A percentile compares a stretch with the other conserved stretches of the same genome.
These are phyloP conservation scores for Drosophila eohydei DNA, from an alignment of 2,888 invertebrate species.

Conservation along the genomic window DNA sequence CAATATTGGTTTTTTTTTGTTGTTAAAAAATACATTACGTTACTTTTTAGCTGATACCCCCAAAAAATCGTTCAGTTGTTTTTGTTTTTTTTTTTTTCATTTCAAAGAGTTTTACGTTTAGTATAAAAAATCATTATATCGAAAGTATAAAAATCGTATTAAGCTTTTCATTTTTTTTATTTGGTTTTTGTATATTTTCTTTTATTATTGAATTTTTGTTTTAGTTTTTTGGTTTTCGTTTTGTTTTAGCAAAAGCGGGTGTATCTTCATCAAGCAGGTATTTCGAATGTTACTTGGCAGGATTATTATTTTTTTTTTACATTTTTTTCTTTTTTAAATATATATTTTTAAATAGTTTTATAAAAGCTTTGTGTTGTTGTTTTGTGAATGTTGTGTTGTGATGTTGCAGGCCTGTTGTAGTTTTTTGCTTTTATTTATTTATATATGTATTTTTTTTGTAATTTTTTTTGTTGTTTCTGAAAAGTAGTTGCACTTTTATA, in stretches of 20 bases:
- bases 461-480: slow-evolving; percentile 32
- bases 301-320: slow-evolving; percentile 76
- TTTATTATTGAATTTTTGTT: slow-evolving; percentile 41
- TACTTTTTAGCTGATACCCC: slow-evolving; percentile 56
- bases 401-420: slow-evolving; percentile 54
- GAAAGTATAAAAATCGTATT: slow-evolving; percentile 82
- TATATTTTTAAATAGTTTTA: slow-evolving; percentile 75
- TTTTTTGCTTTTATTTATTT: slow-evolving; percentile 25
- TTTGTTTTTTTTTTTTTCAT: slow-evolving; percentile 30
- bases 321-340: slow-evolving; percentile 46
- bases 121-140: slow-evolving; percentile 81
- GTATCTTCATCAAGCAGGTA: slow-evolving; percentile 83
- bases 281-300: slow-evolving; percentile 83
- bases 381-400: slow-evolving; percentile 42
- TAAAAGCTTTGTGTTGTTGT: slow-evolving; percentile 72
- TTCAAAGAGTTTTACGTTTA: slow-evolving; percentile 71
- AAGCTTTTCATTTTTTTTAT: slow-evolving; percentile 58
- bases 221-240: slow-evolving; percentile 29
- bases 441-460: slow-evolving; percentile 12
- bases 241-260: slow-evolving; percentile 82
- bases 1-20: slow-evolving; percentile 49
- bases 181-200: slow-evolving; percentile 27
- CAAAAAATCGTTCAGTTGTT: slow-evolving; percentile 60
- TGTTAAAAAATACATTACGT: slow-evolving; percentile 51
- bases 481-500: slow-evolving; percentile 60